Percentiles rank a stretch among this genome's conserved stretches.
Conservation (phyloP, 2,888 invertebrate genomes). For the Sclerodermus sp. region DNA sequence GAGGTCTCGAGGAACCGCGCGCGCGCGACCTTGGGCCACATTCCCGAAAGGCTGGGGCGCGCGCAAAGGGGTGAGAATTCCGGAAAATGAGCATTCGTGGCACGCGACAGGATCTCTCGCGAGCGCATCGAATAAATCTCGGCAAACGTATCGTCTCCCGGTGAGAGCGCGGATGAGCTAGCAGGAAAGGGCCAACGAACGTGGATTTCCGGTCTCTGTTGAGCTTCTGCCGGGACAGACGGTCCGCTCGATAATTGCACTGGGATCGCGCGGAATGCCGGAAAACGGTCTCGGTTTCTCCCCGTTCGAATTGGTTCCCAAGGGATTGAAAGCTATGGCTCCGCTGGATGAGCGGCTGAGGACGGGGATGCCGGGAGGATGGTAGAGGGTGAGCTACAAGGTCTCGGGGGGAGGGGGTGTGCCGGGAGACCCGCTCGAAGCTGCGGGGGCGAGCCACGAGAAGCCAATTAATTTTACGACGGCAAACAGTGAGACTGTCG, state of each 20-base stretch:
- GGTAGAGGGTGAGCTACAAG: slow-evolving; percentile 3
- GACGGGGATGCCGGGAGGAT: neutral
- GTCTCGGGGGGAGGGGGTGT: slow-evolving; percentile 7
- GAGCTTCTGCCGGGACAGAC: slow-evolving; percentile 27
- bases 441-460: slow-evolving; percentile 8
- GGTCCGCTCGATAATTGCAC: slow-evolving; percentile 39
- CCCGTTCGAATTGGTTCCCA: slow-evolving; percentile 1
- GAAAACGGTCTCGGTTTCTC: slow-evolving; percentile 14
- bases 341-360: neutral
- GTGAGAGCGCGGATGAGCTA: too few relatives aligned
- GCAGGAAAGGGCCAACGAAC: too few relatives aligned
- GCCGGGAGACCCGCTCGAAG: slow-evolving; percentile 4
- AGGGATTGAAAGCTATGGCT: neutral
- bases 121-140: too few relatives aligned
- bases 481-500: slow-evolving; percentile 47
- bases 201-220: slow-evolving; percentile 10
- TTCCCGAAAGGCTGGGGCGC: too few relatives aligned
- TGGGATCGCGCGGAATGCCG: slow-evolving; percentile 31
- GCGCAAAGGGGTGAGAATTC: too few relatives aligned
- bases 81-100: too few relatives aligned
- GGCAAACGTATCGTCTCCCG: too few relatives aligned
- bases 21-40: too few relatives aligned
- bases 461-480: slow-evolving; percentile 46
- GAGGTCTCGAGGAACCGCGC: too few relatives aligned
- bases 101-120: too few relatives aligned